Percentiles rank a stretch among this genome's conserved stretches.
phyloP scores from a whole-genome alignment of 2,113 vertebrate species.

The Lophochroa leadbeateri region DNA sequence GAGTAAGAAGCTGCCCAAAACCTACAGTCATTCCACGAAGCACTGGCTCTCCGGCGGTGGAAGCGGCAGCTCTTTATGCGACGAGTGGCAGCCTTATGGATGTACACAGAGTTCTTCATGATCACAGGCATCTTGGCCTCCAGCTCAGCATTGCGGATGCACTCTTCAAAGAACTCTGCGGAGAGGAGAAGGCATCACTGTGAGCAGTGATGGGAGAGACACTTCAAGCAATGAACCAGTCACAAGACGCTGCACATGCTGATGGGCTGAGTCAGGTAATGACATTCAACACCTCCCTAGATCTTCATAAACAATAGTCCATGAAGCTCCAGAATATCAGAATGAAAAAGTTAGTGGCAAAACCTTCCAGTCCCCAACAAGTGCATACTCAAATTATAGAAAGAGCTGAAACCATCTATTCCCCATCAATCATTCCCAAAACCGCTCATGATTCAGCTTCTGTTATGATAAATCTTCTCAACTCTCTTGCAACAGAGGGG shows the following conservation, averaged over 20 bases:
- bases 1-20: not conserved
- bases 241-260: rapidly evolving
- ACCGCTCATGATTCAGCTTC: not conserved
- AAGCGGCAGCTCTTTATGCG: slow-evolving; percentile 96
- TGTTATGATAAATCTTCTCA: not conserved
- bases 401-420: not conserved
- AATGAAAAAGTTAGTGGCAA: not conserved
- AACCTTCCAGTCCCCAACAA: not conserved
- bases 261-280: not conserved
- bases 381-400: not conserved
- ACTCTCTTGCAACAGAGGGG: not conserved
- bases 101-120: slow-evolving; percentile 98
- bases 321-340: not conserved
- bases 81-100: slow-evolving; percentile 92
- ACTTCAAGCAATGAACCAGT: not conserved
- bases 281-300: not conserved
- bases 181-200: not conserved
- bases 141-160: slow-evolving; percentile 92
- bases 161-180: slow-evolving; percentile 95
- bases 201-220: not conserved
- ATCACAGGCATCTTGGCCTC: slow-evolving; percentile 96
- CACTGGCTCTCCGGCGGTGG: slow-evolving; percentile 84
- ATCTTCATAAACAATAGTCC: not conserved
- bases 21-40: slow-evolving; percentile 79
- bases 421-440: not conserved